Base-by-base conservation (phyloP, 2,113 vertebrate genomes). In the Podarcis muralis region DNA sequence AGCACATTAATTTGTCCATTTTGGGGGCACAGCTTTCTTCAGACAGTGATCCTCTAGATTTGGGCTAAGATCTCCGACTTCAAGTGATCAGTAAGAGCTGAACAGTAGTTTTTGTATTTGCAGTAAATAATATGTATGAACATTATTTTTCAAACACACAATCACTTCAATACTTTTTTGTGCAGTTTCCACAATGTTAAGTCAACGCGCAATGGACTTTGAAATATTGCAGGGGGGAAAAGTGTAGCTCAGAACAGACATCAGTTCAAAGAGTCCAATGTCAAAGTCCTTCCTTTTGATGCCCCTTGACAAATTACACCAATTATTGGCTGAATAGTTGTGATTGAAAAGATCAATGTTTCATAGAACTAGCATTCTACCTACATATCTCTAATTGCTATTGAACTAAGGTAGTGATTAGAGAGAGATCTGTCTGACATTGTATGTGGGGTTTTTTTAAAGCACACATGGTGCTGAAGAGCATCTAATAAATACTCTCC, bases 181-280 rank as follows among this genome's bases (percentile, higher is more conserved):
- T 81, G 92, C 86, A 96, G 89, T 97, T 96, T 95, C 93, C 88
- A 95, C 93, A 94, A 11, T 40, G 92, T 2, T 16, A 92, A 94
- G 96, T 96, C 95, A 94, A 96, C 93, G 94, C 95, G 92, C 87
- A 96, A 95, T 94, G 95, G 91, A 94, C 92, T 91, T 91, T 94
- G 94, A 94, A 92, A 53, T 11, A 53, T 12, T 53, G 48, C 48
- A 92, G 93, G 88, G 37, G 48, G 59, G 37, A n/a, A 79, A 85
- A 93, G 92, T 43, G 0, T 86, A 95, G 94, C 87, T 91, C 57
- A 6, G n/a, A 95, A 92, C 92, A 96, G 94, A 94, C 93, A 84
- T 95, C 93, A 95, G 94, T 97, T 96, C 94, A 96, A 96, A 96
- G 96, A 96, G 95, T 97, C 96, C 97, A 95, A 97, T 96, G 96